Base-by-base conservation (phyloP, 2,797 vertebrate species). In the Microchirus variegatus region DNA sequence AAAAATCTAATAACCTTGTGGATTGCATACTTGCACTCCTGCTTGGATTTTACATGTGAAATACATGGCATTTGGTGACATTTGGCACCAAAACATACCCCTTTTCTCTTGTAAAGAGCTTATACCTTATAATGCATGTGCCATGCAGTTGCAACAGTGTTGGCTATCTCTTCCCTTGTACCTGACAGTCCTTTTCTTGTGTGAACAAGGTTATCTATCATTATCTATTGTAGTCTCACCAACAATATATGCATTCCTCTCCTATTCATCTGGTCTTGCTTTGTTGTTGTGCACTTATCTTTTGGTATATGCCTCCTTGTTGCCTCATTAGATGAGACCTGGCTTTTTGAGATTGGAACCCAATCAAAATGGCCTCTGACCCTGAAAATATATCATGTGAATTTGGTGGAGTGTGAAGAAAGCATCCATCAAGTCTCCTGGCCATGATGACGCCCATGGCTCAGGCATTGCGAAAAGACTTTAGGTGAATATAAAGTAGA, bases 311-410 rank as follows among this genome's bases (percentile, higher is more conserved):
- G 22, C 53, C 41, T 15, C 13, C 35, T 12, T 31, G 44, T 46
- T 5, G 13, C 12, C 5, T 59, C 14, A 47, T 48, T 6, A 16
- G 22, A 41, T 12, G 2, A 43, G 13, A 22, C 31, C 35, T 2
- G 35, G 13, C 36, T 17, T n/a, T 3, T 17, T 3, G 18, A 42
- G 22, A 42, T 17, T 18, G 47, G 42, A 37, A 50, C 26, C 40
- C 47, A 51, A 42, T 60, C 38, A 49, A 17, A 31, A 56, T 3
- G n/a, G 26, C 37, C 57, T 10, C 1, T 15, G 58, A 60, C 58
- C 48, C 16, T n/a, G 3, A 18, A 13, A 43, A 37, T 47, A 46
- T 19, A 58, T 47, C 14, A 9, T 51, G 22, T 9, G 47, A 17
- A 16, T 59, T 41, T 31, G 26, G n/a, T 31, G 6, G 17, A 60